Conservation (phyloP, 2,797 vertebrate genomes). For the Diglossa cyanea region DNA sequence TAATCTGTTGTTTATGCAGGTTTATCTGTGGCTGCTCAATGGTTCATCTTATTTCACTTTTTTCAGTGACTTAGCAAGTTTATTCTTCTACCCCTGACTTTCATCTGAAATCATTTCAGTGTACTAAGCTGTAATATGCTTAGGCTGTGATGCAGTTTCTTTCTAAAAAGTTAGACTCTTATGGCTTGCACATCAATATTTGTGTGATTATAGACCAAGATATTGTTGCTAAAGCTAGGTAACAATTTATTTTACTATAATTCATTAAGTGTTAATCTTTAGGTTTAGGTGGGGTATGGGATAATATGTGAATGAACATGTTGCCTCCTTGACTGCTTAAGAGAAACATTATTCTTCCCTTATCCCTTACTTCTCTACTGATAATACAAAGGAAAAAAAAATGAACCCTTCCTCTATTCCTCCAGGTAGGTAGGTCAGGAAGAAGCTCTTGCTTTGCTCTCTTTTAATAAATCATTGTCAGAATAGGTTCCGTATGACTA, state of each 20-base stretch:
- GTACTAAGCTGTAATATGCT: background rate
- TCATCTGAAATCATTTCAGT: background rate
- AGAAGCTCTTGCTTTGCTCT: conserved; percentile 15
- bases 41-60: background rate
- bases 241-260: background rate
- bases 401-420: background rate
- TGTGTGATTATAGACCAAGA: background rate
- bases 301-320: background rate
- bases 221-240: background rate
- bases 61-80: background rate
- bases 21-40: background rate
- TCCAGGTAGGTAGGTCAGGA: conserved; percentile 44
- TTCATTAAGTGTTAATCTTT: background rate
- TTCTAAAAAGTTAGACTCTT: background rate
- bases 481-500: conserved; percentile 56
- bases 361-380: background rate
- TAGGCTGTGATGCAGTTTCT: background rate
- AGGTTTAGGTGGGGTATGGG: background rate
- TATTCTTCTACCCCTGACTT: background rate
- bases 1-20: background rate
- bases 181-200: background rate
- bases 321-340: background rate
- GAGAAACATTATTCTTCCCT: background rate
- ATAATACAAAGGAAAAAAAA: background rate
- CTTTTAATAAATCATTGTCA: conserved; percentile 50